Conservation (phyloP, 2,113 vertebrate genomes). For the Chionodraco myersi region DNA sequence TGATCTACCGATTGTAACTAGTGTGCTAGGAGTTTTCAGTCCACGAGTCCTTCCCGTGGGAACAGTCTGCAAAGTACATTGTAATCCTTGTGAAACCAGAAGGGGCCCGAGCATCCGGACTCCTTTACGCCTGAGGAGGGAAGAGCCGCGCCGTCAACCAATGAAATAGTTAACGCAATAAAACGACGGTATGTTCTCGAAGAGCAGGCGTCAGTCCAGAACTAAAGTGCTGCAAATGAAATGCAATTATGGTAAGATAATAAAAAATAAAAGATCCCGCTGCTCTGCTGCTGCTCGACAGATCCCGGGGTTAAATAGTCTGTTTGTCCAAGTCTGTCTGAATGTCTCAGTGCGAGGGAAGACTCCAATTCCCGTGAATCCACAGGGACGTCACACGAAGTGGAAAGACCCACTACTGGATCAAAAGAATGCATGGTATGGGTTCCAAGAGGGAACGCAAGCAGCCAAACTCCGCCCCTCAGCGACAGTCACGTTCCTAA, state of each 20-base stretch:
- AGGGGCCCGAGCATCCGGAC: conserved; percentile 38
- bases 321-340: conserved; percentile 78
- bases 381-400: conserved; percentile 75
- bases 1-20: conserved; percentile 64
- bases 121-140: conserved; percentile 67
- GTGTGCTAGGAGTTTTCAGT: conserved; percentile 69
- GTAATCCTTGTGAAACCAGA: conserved; percentile 60
- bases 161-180: conserved; percentile 64
- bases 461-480: conserved; percentile 68
- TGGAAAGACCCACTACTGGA: conserved; percentile 59
- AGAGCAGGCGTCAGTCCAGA: conserved; percentile 71
- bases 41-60: conserved; percentile 50
- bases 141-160: conserved; percentile 57
- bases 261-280: conserved; percentile 42
- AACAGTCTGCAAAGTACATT: conserved; percentile 43
- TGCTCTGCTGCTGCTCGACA: conserved; percentile 70
- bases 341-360: conserved; percentile 82
- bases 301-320: conserved; percentile 70
- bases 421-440: conserved; percentile 78
- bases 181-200: conserved; percentile 54
- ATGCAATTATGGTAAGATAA: conserved; percentile 65
- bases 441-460: conserved; percentile 66
- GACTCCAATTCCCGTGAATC: conserved; percentile 82
- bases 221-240: conserved; percentile 83
- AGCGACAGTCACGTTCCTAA: conserved; percentile 62